A percentile compares a stretch with the other conserved stretches of the same genome.
Evolutionary conservation across 2,888 invertebrate genomes (phyloP).

Genomic region (Phyto melanocephala): DNA sequence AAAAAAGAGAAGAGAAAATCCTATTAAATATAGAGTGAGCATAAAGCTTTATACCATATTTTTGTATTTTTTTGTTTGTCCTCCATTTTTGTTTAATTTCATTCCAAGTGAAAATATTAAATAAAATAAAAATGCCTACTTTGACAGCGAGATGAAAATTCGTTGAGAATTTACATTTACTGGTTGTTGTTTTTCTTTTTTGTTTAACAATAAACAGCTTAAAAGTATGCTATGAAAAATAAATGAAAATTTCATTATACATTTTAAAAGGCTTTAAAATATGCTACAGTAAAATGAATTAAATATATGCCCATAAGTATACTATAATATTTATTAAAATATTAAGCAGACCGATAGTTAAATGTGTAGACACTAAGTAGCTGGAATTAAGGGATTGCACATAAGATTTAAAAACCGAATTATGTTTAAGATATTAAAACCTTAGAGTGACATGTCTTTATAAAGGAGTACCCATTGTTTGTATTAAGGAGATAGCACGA

Average conservation of each 20-base stretch:
- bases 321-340: conserved; percentile 6
- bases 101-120: neutral
- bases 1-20: conserved; percentile 9
- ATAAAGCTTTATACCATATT: too few relatives aligned
- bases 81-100: neutral
- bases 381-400: neutral
- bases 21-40: neutral
- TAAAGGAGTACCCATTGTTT: too few relatives aligned
- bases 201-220: conserved; percentile 15
- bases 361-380: neutral
- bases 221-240: conserved; percentile 17
- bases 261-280: conserved; percentile 10
- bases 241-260: conserved; percentile 1
- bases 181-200: neutral
- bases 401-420: neutral
- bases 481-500: too few relatives aligned
- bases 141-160: too few relatives aligned
- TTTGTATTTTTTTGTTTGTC: too few relatives aligned
- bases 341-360: neutral
- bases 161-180: neutral
- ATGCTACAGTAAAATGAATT: neutral
- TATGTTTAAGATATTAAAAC: neutral
- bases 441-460: neutral
- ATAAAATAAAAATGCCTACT: neutral
- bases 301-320: neutral